Conservation (phyloP, 2,888 invertebrate species). For the Drosophila engyochracea region DNA sequence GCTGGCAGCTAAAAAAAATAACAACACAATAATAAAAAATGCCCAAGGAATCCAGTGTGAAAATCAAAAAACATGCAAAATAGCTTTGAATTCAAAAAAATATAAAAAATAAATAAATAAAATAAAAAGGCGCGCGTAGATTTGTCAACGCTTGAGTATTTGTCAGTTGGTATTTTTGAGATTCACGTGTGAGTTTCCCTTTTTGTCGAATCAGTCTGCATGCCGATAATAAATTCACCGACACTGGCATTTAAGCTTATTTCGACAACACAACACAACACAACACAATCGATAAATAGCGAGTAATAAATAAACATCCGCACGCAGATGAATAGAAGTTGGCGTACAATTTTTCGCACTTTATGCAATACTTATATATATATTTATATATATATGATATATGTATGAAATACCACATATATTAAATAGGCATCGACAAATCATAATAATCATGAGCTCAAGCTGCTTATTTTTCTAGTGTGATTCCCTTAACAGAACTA, state of each 20-base stretch:
- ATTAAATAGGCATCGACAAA: constrained; percentile 56
- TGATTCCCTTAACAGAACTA: constrained; percentile 6
- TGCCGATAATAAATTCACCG: constrained; percentile 51
- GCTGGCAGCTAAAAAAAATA: constrained; percentile 25
- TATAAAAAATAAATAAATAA: background rate
- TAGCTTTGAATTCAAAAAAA: constrained; percentile 49
- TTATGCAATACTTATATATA: background rate
- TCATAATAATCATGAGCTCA: constrained; percentile 69
- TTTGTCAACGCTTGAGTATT: constrained; percentile 51
- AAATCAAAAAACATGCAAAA: constrained; percentile 72
- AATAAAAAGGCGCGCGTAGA: constrained; percentile 30
- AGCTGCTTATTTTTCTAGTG: constrained; percentile 8
- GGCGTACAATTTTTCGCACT: constrained; percentile 4
- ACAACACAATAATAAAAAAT: constrained; percentile 16
- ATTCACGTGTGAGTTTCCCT: constrained; percentile 14
- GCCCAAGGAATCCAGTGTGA: constrained; percentile 25
- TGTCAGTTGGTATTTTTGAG: constrained; percentile 27
- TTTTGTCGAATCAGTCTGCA: background rate
- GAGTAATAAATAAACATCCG: constrained; percentile 67
- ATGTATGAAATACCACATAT: background rate
- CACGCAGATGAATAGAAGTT: constrained; percentile 30
- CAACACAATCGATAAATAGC: constrained; percentile 41
- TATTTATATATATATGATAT: constrained; percentile 3
- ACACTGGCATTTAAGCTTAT: constrained; percentile 55
- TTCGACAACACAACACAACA: constrained; percentile 31